phyloP scores from a whole-genome alignment of 2,888 invertebrate species.

The Pterostichus madidus region DNA sequence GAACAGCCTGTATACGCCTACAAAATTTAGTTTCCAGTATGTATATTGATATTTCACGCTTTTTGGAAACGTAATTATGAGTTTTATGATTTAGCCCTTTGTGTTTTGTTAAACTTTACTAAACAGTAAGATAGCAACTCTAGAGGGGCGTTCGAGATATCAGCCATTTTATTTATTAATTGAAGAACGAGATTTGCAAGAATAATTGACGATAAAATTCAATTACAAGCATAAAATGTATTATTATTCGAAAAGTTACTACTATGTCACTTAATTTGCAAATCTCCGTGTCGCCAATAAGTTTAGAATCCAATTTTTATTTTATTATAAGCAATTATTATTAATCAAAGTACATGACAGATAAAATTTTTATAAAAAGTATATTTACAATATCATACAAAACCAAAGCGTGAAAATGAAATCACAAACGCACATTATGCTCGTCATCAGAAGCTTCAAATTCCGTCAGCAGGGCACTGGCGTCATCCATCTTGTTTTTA shows the following conservation, averaged over 20 bases:
- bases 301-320: constrained; percentile 32
- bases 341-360: constrained; percentile 28
- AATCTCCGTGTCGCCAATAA: background rate
- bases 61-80: no score
- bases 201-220: constrained; percentile 9
- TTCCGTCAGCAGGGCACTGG: constrained; percentile 82
- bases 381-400: constrained; percentile 25
- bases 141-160: background rate
- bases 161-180: constrained; percentile 6
- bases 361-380: constrained; percentile 50
- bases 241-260: background rate
- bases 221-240: background rate
- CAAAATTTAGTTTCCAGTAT: no score
- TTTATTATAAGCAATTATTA: no score
- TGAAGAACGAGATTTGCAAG: constrained; percentile 11
- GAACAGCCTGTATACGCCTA: no score
- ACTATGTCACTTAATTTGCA: background rate
- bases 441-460: constrained; percentile 79
- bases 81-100: no score
- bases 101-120: no score
- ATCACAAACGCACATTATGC: constrained; percentile 62
- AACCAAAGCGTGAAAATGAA: background rate
- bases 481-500: constrained; percentile 79
- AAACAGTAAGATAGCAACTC: no score
- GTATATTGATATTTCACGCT: no score